Evolutionary conservation across 2,888 invertebrate genomes (phyloP), one percentile per base, ranked within the genome.

Genomic region (Poecilobothrus nobilitatus): DNA sequence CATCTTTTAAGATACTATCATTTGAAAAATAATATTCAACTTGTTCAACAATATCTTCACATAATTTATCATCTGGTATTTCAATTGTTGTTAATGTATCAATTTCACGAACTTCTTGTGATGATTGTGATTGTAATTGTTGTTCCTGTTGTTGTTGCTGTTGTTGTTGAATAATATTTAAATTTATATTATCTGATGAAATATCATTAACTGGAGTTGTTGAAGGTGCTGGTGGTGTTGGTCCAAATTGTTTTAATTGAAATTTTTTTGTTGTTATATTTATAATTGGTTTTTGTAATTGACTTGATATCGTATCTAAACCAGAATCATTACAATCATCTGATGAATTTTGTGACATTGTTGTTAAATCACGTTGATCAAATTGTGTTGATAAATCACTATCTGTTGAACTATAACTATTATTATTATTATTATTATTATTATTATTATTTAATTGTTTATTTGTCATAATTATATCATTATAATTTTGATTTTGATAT

Each of bases 11-110:
- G 74, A 97, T 94, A 80, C 95, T 95, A 67, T 92, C 94, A 78
- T 97, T 95, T 71, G 95, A 94, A 83, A 97, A 97, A 82, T 97
- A 97, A 79, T 92, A 95, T 83, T 97, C 97, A 33, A 97, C 96
- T 79, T 94, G 94, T 66, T 90, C 86, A 67, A 91, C 88, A 74
- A 95, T 94, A 75, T 90, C 88, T 71, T 89, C 87, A 15, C 91
- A 87, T 44, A 92, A 81, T 74, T 92, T 92, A 6, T 91, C 91
- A 73, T 87, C 89, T 0, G 92, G 93, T 68, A 81, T 76, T 20
- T 82, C 74, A 0, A 83, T 78, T 0, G 83, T 78, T 72, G 78
- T 76, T 33, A 81, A 71, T 1, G 74, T 76, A 67, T 81, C 81
- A 3, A 81, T 79, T 70, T 81, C 82, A 44, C 78, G 18, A 4